Percentiles rank a stretch among this genome's conserved stretches.
These are phyloP conservation scores for Sinosuthora webbiana DNA, from an alignment of 2,113 vertebrate genomes.

Conservation along the genomic window DNA sequence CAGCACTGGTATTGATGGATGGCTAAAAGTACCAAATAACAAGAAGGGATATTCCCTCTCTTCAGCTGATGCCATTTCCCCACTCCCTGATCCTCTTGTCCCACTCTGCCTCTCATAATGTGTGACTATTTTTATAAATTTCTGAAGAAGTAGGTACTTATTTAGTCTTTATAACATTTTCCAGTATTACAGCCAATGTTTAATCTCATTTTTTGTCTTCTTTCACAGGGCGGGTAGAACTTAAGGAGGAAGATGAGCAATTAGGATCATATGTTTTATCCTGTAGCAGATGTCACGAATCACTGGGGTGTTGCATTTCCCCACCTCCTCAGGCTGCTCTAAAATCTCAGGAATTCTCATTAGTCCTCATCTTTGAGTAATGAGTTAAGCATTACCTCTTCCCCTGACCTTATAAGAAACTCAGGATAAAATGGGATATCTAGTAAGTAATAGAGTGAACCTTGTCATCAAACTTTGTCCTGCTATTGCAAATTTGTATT, in stretches of 20 bases:
- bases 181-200: background rate
- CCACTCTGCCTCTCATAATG: background rate
- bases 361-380: background rate
- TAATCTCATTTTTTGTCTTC: background rate
- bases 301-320: background rate
- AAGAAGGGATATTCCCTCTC: background rate
- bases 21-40: background rate
- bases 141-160: background rate
- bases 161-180: background rate
- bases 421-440: background rate
- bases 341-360: background rate
- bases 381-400: background rate
- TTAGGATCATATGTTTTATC: background rate
- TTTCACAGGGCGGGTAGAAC: background rate
- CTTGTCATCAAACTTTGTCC: background rate
- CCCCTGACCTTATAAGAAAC: background rate
- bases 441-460: background rate
- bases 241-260: background rate
- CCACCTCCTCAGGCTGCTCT: background rate
- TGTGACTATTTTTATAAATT: background rate
- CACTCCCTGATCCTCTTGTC: background rate
- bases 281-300: background rate
- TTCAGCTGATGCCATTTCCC: background rate
- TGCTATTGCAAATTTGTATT: background rate
- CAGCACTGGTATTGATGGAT: conserved; percentile 34